phyloP scores from a whole-genome alignment of 2,888 invertebrate genomes.

The Ganaspis brasiliensis region DNA sequence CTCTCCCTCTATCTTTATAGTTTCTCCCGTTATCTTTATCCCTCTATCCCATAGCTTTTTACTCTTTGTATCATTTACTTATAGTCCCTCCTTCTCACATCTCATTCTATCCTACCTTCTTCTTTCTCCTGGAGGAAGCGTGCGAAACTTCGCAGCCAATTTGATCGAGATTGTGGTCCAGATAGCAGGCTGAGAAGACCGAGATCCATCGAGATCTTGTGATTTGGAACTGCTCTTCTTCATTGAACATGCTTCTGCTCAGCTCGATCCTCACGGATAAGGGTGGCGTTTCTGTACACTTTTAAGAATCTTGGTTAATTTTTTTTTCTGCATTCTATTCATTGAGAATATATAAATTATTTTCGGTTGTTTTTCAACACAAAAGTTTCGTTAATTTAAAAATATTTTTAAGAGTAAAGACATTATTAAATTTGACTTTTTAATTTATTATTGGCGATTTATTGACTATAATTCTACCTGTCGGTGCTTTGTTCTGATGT shows the following conservation, averaged over 20 bases:
- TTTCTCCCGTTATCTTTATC: constrained; percentile 51
- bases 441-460: too few relatives aligned
- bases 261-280: constrained; percentile 31
- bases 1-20: constrained; percentile 56
- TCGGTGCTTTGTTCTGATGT: too few relatives aligned
- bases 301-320: too few relatives aligned
- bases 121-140: constrained; percentile 68
- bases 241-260: constrained; percentile 14
- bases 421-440: too few relatives aligned
- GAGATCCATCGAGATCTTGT: constrained; percentile 49
- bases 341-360: too few relatives aligned
- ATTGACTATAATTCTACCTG: too few relatives aligned
- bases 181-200: constrained; percentile 65
- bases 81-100: constrained; percentile 45
- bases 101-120: constrained; percentile 47
- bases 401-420: too few relatives aligned
- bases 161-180: constrained; percentile 75
- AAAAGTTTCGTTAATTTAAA: too few relatives aligned
- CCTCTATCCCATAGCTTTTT: constrained; percentile 54
- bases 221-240: constrained; percentile 41
- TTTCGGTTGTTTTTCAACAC: too few relatives aligned
- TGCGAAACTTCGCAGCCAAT: constrained; percentile 75
- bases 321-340: too few relatives aligned
- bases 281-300: constrained; percentile 9
- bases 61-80: constrained; percentile 48